phyloP scores from a whole-genome alignment of 2,113 vertebrate species.

The Geococcyx californianus region DNA sequence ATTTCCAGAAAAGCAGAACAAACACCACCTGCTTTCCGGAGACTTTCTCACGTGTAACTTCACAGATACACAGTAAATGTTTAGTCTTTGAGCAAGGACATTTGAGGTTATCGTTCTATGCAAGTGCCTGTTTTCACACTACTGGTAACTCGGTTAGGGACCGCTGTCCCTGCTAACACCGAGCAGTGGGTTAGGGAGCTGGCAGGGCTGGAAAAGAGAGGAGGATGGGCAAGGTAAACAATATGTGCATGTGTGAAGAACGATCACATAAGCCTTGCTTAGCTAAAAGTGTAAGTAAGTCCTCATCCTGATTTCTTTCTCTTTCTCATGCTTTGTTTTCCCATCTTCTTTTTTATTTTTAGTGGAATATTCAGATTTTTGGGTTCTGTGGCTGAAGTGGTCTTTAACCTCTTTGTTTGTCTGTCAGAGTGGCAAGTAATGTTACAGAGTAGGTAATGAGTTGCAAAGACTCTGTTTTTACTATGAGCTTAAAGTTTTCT shows the following conservation, averaged over 20 bases:
- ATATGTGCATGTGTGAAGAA: background rate
- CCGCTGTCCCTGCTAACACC: background rate
- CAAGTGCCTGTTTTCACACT: background rate
- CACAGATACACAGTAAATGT: background rate
- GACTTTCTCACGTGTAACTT: background rate
- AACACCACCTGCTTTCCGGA: background rate
- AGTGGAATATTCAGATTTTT: background rate
- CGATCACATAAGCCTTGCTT: background rate
- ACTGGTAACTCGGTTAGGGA: rapidly evolving
- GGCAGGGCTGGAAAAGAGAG: background rate
- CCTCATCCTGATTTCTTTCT: rapidly evolving
- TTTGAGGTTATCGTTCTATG: background rate
- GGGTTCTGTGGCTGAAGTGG: background rate
- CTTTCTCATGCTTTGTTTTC: background rate
- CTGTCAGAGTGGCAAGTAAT: background rate
- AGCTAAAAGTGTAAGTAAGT: background rate
- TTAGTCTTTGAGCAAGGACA: background rate
- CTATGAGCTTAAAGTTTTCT: background rate
- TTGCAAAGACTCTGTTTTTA: background rate
- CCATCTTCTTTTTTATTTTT: background rate
- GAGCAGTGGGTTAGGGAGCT: background rate
- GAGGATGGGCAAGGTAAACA: background rate
- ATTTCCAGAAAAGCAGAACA: background rate
- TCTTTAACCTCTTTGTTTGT: background rate
- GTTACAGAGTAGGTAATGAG: background rate